phyloP scores from a whole-genome alignment of 1,140 invertebrate genomes.

The Penaeus chinensis region DNA sequence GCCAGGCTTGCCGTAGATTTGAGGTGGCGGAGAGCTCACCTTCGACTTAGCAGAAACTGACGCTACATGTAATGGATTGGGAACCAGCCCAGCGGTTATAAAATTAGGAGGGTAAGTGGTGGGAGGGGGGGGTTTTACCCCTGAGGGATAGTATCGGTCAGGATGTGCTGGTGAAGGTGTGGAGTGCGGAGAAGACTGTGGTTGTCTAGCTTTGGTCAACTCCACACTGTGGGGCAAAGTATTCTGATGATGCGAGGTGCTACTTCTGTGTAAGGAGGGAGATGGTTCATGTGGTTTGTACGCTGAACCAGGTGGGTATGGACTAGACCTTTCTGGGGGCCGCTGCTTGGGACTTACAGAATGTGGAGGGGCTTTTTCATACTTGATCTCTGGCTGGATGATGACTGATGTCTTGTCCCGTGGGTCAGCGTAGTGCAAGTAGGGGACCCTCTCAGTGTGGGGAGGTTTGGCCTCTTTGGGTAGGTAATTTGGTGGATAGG shows the following conservation, averaged over 20 bases:
- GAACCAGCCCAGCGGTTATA: slow-evolving; percentile 55
- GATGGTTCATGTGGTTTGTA: slow-evolving; percentile 63
- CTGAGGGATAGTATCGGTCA: slow-evolving; percentile 54
- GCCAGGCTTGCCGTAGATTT: slow-evolving; percentile 81
- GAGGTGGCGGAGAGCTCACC: slow-evolving; percentile 82
- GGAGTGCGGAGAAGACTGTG: slow-evolving; percentile 66
- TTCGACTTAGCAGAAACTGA: slow-evolving; percentile 74
- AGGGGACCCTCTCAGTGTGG: slow-evolving; percentile 51
- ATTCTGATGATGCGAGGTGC: slow-evolving; percentile 39
- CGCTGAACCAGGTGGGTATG: slow-evolving; percentile 51
- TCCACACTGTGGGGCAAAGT: slow-evolving; percentile 59
- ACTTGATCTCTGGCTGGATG: slow-evolving; percentile 62
- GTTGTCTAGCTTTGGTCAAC: slow-evolving; percentile 65
- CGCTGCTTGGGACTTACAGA: slow-evolving; percentile 63
- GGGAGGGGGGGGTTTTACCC: slow-evolving; percentile 44
- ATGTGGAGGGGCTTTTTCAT: slow-evolving; percentile 59
- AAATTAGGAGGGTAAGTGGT: slow-evolving; percentile 57
- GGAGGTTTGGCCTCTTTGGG: slow-evolving; percentile 56
- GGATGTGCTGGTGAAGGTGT: slow-evolving; percentile 64
- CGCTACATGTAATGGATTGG: slow-evolving; percentile 60
- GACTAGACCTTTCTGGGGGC: slow-evolving; percentile 60
- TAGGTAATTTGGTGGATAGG: slow-evolving; percentile 43
- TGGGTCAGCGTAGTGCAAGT: slow-evolving; percentile 44
- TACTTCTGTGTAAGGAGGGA: slow-evolving; percentile 43
- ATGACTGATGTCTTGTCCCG: slow-evolving; percentile 62